Base-by-base conservation (phyloP, 2,113 vertebrate species). In the Carollia perspicillata region DNA sequence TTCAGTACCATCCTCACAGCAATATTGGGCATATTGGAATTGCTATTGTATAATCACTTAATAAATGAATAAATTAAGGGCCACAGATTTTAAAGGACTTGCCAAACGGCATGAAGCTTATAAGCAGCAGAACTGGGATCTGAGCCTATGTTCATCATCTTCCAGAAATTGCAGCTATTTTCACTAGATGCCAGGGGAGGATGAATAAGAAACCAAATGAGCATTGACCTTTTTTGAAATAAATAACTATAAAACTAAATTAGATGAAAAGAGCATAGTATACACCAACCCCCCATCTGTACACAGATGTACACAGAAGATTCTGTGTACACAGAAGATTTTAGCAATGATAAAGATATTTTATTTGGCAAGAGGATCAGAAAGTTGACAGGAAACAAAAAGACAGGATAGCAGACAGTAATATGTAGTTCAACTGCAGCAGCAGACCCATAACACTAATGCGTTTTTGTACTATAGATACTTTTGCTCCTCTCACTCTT, bases 21-120 rank as follows among this genome's bases (percentile, higher is more conserved):
- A 90, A 88, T 4, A 0, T 17, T 51, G 68, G 5, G 47, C 55
- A 93, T 88, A 95, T 74, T 84, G 4, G 16, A 90, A 93, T 84
- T 80, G 16, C 53, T 95, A 30, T 63, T 63, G 60, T 63, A 33
- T 92, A 90, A 96, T 95, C 93, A 95, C 33, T 90, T 94, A 94
- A 93, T 80, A 94, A 96, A 92, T 22, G 9, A 90, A 9, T 58
- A 93, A 75, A 92, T 89, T 84, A 96, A 37, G 9, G 80, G 30
- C 23, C 35, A 90, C 55, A 88, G 72, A 96, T 88, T 92, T 79
- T 92, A 81, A 88, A 14, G 37, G 9, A 37, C 23, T 92, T 95
- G 84, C 58, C 95, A 96, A 96, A 81, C 84, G 78, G 14, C 44
- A 49, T 16, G 17, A 14, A 85, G 77, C 6, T 75, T 95, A 3